A percentile compares a stretch with the other conserved stretches of the same genome.
Conservation (phyloP, 2,888 invertebrate species). For the Torymus aiolomorphi region DNA sequence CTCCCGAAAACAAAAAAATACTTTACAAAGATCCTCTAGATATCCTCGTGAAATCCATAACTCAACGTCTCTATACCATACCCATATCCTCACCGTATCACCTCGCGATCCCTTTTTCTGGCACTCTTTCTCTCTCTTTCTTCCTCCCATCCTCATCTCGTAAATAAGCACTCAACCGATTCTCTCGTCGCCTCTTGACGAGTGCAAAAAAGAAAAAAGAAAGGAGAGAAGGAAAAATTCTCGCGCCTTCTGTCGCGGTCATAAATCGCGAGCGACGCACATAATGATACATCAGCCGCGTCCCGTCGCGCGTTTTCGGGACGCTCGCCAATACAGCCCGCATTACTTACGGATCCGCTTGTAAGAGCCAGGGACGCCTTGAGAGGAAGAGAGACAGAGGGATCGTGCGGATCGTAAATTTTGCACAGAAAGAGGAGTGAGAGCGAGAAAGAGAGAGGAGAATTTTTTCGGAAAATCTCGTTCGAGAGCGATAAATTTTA, state of each 20-base stretch:
- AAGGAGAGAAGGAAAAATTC: slow-evolving; percentile 26
- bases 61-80: slow-evolving; percentile 22
- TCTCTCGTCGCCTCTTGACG: background rate
- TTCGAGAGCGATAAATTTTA: slow-evolving; percentile 38
- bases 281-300: slow-evolving; percentile 53
- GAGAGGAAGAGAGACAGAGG: slow-evolving; percentile 16
- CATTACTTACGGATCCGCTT: slow-evolving; percentile 44
- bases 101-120: slow-evolving; percentile 16
- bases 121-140: too few species aligned
- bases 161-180: slow-evolving; percentile 34
- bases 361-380: slow-evolving; percentile 20
- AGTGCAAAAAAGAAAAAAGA: slow-evolving; percentile 4
- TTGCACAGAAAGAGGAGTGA: slow-evolving; percentile 2
- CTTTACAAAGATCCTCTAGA: background rate
- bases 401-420: slow-evolving; percentile 35
- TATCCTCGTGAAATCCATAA: slow-evolving; percentile 22
- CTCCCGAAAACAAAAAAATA: background rate
- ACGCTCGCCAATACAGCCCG: slow-evolving; percentile 50
- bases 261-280: slow-evolving; percentile 17
- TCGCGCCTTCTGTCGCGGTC: slow-evolving; percentile 32
- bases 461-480: slow-evolving; percentile 39
- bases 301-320: slow-evolving; percentile 50
- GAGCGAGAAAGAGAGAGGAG: background rate
- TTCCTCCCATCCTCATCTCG: slow-evolving; percentile 15
- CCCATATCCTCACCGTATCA: background rate